Evolutionary conservation across 2,888 invertebrate species (phyloP).

Genomic region (Cheilosia pagana): DNA sequence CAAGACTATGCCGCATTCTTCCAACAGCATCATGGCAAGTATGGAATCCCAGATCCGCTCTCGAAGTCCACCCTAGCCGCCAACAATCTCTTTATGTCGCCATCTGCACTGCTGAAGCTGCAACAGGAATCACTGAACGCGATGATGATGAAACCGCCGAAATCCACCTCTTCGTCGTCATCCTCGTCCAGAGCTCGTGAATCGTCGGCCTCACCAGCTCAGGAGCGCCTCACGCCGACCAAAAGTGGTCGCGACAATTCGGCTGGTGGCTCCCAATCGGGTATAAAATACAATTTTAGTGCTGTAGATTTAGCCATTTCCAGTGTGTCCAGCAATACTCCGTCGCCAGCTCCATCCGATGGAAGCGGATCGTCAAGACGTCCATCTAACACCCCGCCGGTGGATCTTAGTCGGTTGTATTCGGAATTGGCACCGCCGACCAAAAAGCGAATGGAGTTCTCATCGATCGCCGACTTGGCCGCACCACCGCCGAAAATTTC

Average conservation of each 20-base stretch:
- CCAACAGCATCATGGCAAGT: slow-evolving; percentile 83
- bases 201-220: slow-evolving; percentile 82
- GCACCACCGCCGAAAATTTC: slow-evolving; percentile 86
- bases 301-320: slow-evolving; percentile 83
- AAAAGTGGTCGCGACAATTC: slow-evolving; percentile 78
- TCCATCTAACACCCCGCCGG: slow-evolving; percentile 81
- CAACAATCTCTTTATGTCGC: slow-evolving; percentile 91
- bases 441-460: slow-evolving; percentile 83
- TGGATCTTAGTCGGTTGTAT: slow-evolving; percentile 82
- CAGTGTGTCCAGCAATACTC: slow-evolving; percentile 82
- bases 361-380: slow-evolving; percentile 81
- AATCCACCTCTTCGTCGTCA: slow-evolving; percentile 82
- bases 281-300: slow-evolving; percentile 83
- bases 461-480: slow-evolving; percentile 83
- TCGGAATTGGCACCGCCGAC: slow-evolving; percentile 81
- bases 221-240: slow-evolving; percentile 82
- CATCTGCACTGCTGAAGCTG: slow-evolving; percentile 88
- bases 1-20: slow-evolving; percentile 84
- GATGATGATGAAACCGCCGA: slow-evolving; percentile 85
- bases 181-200: slow-evolving; percentile 81
- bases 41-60: slow-evolving; percentile 89
- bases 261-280: slow-evolving; percentile 72
- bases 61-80: slow-evolving; percentile 90
- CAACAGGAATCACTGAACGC: slow-evolving; percentile 84
- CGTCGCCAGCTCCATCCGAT: slow-evolving; percentile 81